Evolutionary conservation across 2,113 vertebrate genomes (phyloP).

Genomic region (Notothenia rossii): DNA sequence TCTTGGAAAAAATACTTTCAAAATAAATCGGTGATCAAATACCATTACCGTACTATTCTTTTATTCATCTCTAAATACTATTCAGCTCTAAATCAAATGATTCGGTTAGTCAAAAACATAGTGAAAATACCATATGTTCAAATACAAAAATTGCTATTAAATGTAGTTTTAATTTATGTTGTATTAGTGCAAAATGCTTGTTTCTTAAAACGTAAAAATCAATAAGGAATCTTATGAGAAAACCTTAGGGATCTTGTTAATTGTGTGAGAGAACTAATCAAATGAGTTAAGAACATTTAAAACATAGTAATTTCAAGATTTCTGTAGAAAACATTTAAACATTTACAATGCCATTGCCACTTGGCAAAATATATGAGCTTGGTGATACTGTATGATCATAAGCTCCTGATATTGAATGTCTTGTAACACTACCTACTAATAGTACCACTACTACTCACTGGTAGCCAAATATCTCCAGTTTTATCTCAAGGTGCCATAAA

Average conservation of each 20-base stretch:
- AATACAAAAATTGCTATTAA: no score
- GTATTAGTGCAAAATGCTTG: no score
- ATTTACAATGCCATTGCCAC: neutral
- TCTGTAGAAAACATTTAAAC: neutral
- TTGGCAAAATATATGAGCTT: neutral
- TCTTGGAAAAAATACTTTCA: no score
- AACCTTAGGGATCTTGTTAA: no score
- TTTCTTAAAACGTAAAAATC: no score
- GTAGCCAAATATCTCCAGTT: neutral
- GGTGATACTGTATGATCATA: neutral
- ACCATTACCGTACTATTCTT: no score
- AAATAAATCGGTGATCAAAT: no score
- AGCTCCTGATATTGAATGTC: no score
- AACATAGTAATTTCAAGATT: neutral
- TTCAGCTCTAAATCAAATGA: neutral
- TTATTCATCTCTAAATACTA: neutral
- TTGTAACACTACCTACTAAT: neutral
- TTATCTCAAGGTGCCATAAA: slow-evolving; percentile 33
- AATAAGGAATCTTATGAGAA: no score
- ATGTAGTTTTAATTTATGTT: no score
- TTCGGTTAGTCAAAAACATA: neutral
- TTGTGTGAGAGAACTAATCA: no score
- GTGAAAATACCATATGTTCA: neutral
- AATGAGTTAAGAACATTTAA: no score
- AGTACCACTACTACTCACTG: neutral